A percentile compares a stretch with the other conserved stretches of the same genome.
Conservation (phyloP, 2,888 invertebrate species). For the Siphonodentalium dalli region DNA sequence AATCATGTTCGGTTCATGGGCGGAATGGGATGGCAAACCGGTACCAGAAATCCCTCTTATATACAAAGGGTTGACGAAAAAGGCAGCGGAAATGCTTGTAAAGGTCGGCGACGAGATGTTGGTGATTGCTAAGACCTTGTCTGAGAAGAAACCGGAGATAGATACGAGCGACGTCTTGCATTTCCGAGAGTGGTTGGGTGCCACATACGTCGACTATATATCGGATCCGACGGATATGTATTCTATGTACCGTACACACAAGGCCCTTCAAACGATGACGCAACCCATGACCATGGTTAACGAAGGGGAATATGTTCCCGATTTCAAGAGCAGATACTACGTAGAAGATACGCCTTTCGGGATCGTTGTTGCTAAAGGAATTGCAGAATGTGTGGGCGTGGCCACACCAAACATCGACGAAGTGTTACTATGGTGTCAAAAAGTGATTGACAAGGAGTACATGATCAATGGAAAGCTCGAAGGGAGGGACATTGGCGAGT, state of each 20-base stretch:
- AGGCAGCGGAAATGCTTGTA: conserved; percentile 26
- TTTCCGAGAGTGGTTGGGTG: conserved; percentile 32
- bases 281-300: conserved; percentile 33
- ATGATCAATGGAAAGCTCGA: conserved; percentile 27
- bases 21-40: conserved; percentile 37
- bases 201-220: conserved; percentile 32
- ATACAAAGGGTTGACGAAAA: conserved; percentile 39
- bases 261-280: conserved; percentile 32
- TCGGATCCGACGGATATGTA: conserved; percentile 23
- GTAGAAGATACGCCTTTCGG: conserved; percentile 41
- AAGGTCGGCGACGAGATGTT: conserved; percentile 32
- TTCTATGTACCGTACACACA: conserved; percentile 31
- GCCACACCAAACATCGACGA: conserved; percentile 35
- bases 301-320: conserved; percentile 33
- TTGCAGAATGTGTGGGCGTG: conserved; percentile 34
- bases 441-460: conserved; percentile 30
- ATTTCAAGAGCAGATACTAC: conserved; percentile 38
- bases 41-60: conserved; percentile 35
- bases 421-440: conserved; percentile 36
- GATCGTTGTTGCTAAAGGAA: conserved; percentile 32
- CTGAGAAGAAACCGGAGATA: conserved; percentile 20
- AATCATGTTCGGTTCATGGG: conserved; percentile 43
- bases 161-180: conserved; percentile 27
- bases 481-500: conserved; percentile 24
- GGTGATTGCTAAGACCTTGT: conserved; percentile 29